A percentile compares a stretch with the other conserved stretches of the same genome.
Evolutionary conservation across 1,140 invertebrate genomes (phyloP).

Genomic region (Trichoplusia ni): DNA sequence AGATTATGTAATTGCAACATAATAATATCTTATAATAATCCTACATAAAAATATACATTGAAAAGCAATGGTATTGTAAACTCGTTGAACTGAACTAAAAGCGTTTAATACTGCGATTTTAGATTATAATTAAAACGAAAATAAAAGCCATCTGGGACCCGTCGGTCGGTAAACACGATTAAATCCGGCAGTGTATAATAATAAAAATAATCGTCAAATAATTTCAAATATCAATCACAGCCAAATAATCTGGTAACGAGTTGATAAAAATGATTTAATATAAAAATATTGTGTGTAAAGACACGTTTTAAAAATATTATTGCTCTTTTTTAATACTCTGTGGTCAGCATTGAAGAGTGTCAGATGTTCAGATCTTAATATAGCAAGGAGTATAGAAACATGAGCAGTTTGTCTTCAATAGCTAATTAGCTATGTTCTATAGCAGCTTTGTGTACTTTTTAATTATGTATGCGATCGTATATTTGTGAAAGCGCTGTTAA

Average conservation of each 20-base stretch:
- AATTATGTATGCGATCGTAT: no score
- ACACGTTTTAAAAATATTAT: conserved; percentile 8
- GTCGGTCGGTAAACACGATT: neutral
- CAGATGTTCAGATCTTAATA: neutral
- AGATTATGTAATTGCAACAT: conserved; percentile 58
- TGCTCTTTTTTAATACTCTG: neutral
- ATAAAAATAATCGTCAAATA: neutral
- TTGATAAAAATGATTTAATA: neutral
- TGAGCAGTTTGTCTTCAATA: no score
- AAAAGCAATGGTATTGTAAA: conserved; percentile 29
- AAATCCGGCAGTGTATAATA: neutral
- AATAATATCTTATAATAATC: conserved; percentile 38
- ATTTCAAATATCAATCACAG: conserved; percentile 6
- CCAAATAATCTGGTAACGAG: conserved; percentile 16
- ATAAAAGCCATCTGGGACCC: neutral
- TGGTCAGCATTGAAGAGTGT: neutral
- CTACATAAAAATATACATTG: conserved; percentile 30
- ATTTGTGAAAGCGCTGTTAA: no score
- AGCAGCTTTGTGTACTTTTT: no score
- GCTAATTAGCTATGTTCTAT: no score
- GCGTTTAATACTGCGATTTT: conserved; percentile 26
- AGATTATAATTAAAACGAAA: neutral
- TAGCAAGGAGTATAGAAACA: no score
- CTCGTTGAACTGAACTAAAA: conserved; percentile 27
- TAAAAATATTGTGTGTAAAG: neutral